phyloP scores from a whole-genome alignment of 2,888 invertebrate species.

The Chloroclysta siterata region DNA sequence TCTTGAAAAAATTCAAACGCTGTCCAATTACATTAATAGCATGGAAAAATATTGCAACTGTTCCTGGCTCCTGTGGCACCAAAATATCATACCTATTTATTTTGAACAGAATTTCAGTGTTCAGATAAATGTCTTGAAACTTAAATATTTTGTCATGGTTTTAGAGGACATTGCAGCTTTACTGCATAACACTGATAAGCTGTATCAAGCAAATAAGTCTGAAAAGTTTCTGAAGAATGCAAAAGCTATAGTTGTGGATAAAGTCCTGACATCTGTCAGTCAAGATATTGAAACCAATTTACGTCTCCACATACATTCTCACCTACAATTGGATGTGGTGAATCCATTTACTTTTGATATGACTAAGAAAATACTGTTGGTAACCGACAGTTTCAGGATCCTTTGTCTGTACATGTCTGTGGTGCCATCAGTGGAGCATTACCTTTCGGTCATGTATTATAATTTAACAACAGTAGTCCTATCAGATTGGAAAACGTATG shows the following conservation, averaged over 20 bases:
- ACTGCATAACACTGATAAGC: conserved; percentile 66
- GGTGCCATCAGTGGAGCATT: conserved; percentile 92
- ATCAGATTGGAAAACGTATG: conserved; percentile 99
- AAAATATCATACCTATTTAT: conserved; percentile 90
- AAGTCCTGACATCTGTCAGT: conserved; percentile 89
- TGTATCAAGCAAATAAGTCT: conserved; percentile 58
- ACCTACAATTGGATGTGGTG: conserved; percentile 90
- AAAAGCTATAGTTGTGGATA: conserved; percentile 78
- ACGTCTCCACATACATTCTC: conserved; percentile 95
- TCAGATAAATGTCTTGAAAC: conserved; percentile 87
- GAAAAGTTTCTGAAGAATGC: conserved; percentile 66
- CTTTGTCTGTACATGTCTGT: conserved; percentile 86
- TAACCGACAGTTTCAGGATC: conserved; percentile 82
- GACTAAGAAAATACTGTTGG: conserved; percentile 87
- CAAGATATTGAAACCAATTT: conserved; percentile 96
- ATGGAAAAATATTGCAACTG: conserved; percentile 88
- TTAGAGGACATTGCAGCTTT: conserved; percentile 73
- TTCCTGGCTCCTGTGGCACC: conserved; percentile 93
- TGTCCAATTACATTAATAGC: conserved; percentile 85
- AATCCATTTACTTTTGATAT: conserved; percentile 90
- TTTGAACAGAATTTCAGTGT: conserved; percentile 89
- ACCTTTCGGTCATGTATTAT: conserved; percentile 97
- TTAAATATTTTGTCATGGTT: conserved; percentile 79
- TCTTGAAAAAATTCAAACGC: conserved; percentile 87
- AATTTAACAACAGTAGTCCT: conserved; percentile 98